phyloP scores from a whole-genome alignment of 2,888 invertebrate species.

The Monopis laevigella region DNA sequence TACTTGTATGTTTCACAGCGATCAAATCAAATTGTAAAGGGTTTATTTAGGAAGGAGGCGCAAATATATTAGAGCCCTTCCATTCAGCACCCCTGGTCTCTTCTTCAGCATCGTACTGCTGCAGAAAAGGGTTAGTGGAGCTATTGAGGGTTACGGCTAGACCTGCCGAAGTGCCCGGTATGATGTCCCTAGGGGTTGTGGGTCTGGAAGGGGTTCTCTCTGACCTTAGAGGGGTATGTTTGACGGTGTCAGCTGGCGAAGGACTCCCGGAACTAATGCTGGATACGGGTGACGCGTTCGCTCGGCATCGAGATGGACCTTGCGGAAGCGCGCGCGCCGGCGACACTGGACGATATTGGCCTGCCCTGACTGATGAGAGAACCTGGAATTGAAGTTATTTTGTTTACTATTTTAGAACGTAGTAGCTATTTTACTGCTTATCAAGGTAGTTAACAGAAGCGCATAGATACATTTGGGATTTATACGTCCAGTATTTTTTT shows the following conservation, averaged over 20 bases:
- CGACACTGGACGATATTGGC: constrained; percentile 77
- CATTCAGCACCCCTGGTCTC: constrained; percentile 45
- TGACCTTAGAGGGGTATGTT: constrained; percentile 66
- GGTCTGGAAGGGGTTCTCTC: constrained; percentile 41
- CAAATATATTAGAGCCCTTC: constrained; percentile 57
- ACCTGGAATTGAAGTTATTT: too few species aligned
- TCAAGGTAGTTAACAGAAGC: too few species aligned
- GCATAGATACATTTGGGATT: too few species aligned
- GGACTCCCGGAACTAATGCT: constrained; percentile 86
- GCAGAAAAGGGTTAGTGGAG: constrained; percentile 70
- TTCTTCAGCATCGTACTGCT: constrained; percentile 60
- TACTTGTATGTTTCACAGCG: background rate
- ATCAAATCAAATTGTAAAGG: too few species aligned
- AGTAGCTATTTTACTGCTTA: too few species aligned
- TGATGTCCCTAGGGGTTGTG: constrained; percentile 44
- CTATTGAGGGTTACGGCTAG: constrained; percentile 69
- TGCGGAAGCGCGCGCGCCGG: constrained; percentile 69
- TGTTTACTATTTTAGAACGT: too few species aligned
- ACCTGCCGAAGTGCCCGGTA: constrained; percentile 70
- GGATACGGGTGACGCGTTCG: constrained; percentile 67
- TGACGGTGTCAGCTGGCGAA: constrained; percentile 81
- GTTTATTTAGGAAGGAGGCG: constrained; percentile 44
- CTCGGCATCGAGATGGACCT: constrained; percentile 16
- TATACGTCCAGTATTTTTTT: too few species aligned
- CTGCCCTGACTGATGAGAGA: constrained; percentile 78